phyloP scores from a whole-genome alignment of 1,140 invertebrate species.

The Ceratoteleas bidentatus region DNA sequence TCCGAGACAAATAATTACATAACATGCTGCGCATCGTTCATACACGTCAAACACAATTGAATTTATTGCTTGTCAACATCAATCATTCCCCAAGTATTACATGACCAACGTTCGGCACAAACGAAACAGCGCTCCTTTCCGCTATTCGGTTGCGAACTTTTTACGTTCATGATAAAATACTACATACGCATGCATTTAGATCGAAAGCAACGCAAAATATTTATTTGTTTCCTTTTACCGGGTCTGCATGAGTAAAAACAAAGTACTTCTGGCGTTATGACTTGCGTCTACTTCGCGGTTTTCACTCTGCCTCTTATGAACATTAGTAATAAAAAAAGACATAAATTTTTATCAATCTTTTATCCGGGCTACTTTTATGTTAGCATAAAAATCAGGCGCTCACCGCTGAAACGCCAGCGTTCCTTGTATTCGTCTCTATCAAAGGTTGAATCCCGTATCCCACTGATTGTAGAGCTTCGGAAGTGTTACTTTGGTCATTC shows the following conservation, averaged over 20 bases:
- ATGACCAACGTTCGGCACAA: conserved; percentile 7
- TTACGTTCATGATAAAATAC: background rate
- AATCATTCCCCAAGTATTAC: conserved; percentile 38
- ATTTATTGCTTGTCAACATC: conserved; percentile 53
- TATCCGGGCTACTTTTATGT: conserved; percentile 29
- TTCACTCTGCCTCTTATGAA: conserved; percentile 32
- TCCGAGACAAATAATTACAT: conserved; percentile 21
- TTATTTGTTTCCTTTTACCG: conserved; percentile 1
- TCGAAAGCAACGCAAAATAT: background rate
- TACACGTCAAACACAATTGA: conserved; percentile 37
- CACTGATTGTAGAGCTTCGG: conserved; percentile 27
- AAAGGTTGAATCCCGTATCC: conserved; percentile 43
- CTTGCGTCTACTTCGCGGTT: conserved; percentile 16
- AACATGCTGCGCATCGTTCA: conserved; percentile 14
- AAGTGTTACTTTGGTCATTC: conserved; percentile 43
- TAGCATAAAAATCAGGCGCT: conserved; percentile 43
- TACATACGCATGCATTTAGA: background rate
- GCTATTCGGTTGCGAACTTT: background rate
- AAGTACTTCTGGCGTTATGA: background rate
- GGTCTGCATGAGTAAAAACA: conserved; percentile 2
- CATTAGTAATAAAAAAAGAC: conserved; percentile 39
- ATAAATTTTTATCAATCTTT: conserved; percentile 39
- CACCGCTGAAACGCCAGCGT: conserved; percentile 17
- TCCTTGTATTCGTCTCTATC: conserved; percentile 25
- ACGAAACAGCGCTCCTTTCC: conserved; percentile 11